Percentiles rank a stretch among this genome's conserved stretches.
Evolutionary conservation across 2,113 vertebrate genomes (phyloP).

Genomic region (Sylvicapra grimmia): DNA sequence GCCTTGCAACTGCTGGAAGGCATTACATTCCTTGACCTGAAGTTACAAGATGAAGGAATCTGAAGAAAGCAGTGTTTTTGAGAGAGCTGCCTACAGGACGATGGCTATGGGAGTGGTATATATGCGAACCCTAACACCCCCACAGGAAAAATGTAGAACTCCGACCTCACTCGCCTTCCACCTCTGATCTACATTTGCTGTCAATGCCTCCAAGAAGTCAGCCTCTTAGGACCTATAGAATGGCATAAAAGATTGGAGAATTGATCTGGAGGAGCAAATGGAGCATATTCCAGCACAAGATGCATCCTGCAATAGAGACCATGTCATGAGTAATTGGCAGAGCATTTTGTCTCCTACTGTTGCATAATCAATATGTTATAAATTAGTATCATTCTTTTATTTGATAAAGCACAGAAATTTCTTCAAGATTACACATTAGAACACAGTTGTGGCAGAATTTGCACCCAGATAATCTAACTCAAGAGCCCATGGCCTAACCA

Average conservation of each 20-base stretch:
- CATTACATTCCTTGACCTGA: neutral
- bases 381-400: neutral
- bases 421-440: neutral
- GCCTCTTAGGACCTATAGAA: neutral
- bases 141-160: neutral
- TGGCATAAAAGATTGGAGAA: neutral
- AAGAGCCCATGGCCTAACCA: neutral
- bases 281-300: neutral
- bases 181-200: neutral
- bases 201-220: neutral
- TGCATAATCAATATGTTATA: neutral
- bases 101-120: neutral
- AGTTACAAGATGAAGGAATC: neutral
- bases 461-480: neutral
- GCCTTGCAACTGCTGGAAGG: neutral
- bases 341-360: neutral
- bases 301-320: neutral
- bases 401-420: neutral
- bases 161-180: neutral
- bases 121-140: neutral
- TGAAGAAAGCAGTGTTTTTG: neutral
- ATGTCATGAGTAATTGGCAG: neutral
- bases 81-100: neutral
- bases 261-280: neutral
- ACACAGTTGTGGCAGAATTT: neutral